Evolutionary conservation across 92 coral and sea anemone genomes (phyloP).

Genomic region (Blastomussa wellsi): DNA sequence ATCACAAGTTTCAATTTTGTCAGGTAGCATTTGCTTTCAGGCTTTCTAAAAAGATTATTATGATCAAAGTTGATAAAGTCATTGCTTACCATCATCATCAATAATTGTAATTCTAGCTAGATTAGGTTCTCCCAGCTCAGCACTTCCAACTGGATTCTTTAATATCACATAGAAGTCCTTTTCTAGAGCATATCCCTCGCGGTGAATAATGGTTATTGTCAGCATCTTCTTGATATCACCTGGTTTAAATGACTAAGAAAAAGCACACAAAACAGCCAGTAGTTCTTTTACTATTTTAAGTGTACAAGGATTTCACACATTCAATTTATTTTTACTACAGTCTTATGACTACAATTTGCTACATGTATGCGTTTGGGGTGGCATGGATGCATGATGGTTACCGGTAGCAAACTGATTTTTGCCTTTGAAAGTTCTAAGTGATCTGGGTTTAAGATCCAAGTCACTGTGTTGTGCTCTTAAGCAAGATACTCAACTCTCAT

Average conservation of each 20-base stretch:
- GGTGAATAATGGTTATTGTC: slow-evolving; percentile 59
- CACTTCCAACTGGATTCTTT: slow-evolving; percentile 63
- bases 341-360: too few species aligned
- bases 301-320: too few species aligned
- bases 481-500: too few species aligned
- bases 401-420: too few species aligned
- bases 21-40: background rate
- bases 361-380: too few species aligned
- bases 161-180: slow-evolving; percentile 76
- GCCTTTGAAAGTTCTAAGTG: too few species aligned
- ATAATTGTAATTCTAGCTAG: slow-evolving; percentile 76
- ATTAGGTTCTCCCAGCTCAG: slow-evolving; percentile 83
- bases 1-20: too few species aligned
- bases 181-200: slow-evolving; percentile 61
- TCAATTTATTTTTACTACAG: too few species aligned
- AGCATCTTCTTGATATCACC: slow-evolving; percentile 61
- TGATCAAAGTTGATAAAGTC: background rate
- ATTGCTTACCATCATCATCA: slow-evolving; percentile 87
- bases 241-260: slow-evolving; percentile 58
- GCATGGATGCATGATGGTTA: too few species aligned
- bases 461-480: too few species aligned
- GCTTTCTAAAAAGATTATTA: background rate
- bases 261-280: background rate
- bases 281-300: too few species aligned
- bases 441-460: too few species aligned